Evolutionary conservation across 2,797 vertebrate genomes (phyloP).

Genomic region (Melanogrammus aeglefinus): DNA sequence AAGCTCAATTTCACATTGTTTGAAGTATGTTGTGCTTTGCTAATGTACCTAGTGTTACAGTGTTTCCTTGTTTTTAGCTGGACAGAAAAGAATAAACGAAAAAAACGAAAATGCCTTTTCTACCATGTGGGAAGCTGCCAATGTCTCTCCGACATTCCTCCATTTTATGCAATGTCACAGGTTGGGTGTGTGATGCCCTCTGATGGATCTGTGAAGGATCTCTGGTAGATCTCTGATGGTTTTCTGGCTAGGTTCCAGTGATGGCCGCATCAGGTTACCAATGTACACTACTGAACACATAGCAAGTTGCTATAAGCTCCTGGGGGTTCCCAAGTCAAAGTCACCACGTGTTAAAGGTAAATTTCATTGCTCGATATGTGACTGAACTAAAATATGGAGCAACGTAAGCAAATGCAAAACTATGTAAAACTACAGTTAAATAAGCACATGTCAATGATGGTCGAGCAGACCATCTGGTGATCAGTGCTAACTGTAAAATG

Average conservation of each 20-base stretch:
- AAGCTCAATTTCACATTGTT: slow-evolving; percentile 42
- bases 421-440: slow-evolving; percentile 27
- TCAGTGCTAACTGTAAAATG: slow-evolving; percentile 50
- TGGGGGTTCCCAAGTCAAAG: slow-evolving; percentile 12
- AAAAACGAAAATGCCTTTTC: slow-evolving; percentile 43
- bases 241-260: slow-evolving; percentile 18
- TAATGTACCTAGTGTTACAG: slow-evolving; percentile 21
- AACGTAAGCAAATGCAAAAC: slow-evolving; percentile 31
- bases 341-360: not conserved
- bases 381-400: slow-evolving; percentile 12
- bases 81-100: slow-evolving; percentile 14
- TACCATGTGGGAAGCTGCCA: slow-evolving; percentile 44
- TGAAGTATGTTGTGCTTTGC: slow-evolving; percentile 39
- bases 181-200: not conserved
- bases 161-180: slow-evolving; percentile 40
- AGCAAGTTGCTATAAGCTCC: slow-evolving; percentile 38
- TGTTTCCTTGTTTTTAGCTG: slow-evolving; percentile 25
- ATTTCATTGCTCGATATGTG: not conserved
- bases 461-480: slow-evolving; percentile 45
- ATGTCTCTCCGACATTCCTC: slow-evolving; percentile 41
- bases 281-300: slow-evolving; percentile 42
- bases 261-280: slow-evolving; percentile 3
- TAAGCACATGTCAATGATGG: slow-evolving; percentile 43
- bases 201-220: too few species aligned
- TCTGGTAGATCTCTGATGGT: slow-evolving; percentile 10